Conservation (phyloP, 2,113 vertebrate genomes). For the Apodemus sylvaticus region DNA sequence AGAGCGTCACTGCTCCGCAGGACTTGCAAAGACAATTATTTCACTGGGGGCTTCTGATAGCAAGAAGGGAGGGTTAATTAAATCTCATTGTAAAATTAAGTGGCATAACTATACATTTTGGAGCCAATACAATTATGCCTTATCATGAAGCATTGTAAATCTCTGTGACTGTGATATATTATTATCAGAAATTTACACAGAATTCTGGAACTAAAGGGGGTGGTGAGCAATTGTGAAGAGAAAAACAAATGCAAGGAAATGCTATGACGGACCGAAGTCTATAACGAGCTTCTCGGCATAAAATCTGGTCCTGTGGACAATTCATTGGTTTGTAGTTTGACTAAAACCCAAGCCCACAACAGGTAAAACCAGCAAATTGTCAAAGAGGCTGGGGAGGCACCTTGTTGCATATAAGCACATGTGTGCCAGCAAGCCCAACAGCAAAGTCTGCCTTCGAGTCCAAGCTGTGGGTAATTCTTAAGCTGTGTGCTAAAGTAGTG, state of each 20-base stretch:
- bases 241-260: background rate
- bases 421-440: background rate
- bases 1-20: too few relatives aligned
- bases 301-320: background rate
- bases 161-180: background rate
- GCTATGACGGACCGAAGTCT: background rate
- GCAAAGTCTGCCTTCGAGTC: background rate
- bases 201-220: conserved; percentile 24
- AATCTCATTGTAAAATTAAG: conserved; percentile 60
- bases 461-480: background rate
- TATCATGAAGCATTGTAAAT: conserved; percentile 48
- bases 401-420: fast-evolving
- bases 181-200: conserved; percentile 43
- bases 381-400: background rate
- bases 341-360: background rate
- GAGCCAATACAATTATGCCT: conserved; percentile 29
- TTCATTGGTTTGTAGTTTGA: conserved; percentile 19
- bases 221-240: background rate
- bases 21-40: conserved; percentile 14
- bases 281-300: background rate
- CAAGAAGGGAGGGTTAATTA: conserved; percentile 60
- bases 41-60: conserved; percentile 18
- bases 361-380: conserved; percentile 14
- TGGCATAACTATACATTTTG: conserved; percentile 47
- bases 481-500: background rate